Conservation (phyloP, 30 jellyfish, hydroid and myxozoan species). For the Cassiopea xamachana region DNA sequence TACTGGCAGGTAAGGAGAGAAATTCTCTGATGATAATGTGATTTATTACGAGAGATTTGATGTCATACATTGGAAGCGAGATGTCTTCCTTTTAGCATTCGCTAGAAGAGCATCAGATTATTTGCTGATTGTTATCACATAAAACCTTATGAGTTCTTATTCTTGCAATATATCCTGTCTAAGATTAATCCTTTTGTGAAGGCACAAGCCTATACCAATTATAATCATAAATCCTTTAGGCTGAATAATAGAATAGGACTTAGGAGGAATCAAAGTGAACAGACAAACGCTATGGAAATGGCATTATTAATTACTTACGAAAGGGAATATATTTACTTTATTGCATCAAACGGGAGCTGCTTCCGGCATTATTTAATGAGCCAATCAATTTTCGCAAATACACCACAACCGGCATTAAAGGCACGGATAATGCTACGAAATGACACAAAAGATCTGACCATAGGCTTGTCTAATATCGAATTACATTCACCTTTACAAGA, state of each 20-base stretch:
- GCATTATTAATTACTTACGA: neutral
- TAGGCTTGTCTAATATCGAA: no score
- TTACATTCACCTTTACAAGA: no score
- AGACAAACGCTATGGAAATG: constrained; percentile 3
- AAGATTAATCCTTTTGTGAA: neutral
- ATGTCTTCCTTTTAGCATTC: neutral
- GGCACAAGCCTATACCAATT: neutral
- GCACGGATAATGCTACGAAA: neutral
- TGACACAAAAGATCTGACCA: neutral
- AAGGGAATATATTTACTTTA: neutral
- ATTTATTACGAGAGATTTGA: neutral
- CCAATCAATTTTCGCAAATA: neutral
- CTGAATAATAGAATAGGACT: neutral
- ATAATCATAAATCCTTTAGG: neutral
- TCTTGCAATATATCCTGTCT: neutral
- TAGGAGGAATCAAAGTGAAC: neutral
- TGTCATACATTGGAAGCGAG: neutral
- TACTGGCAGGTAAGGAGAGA: no score
- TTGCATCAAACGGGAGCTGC: neutral
- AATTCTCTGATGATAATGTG: neutral
- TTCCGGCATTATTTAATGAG: neutral
- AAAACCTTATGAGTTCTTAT: neutral
- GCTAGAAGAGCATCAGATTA: neutral
- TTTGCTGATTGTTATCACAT: neutral
- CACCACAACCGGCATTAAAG: neutral